A percentile compares a stretch with the other conserved stretches of the same genome.
phyloP scores from a whole-genome alignment of 2,888 invertebrate genomes.

The Noctua comes region DNA sequence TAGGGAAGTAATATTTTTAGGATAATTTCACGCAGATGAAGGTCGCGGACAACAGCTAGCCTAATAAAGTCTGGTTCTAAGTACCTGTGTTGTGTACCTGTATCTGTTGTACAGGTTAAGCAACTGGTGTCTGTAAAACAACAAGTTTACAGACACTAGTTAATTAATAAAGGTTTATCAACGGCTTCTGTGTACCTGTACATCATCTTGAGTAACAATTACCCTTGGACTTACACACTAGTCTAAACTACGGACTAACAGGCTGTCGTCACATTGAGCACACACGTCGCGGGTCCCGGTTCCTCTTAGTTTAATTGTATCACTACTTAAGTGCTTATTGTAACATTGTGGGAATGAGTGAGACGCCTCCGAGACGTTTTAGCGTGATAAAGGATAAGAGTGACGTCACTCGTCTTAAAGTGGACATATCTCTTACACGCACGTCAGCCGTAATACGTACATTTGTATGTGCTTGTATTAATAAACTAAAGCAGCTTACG shows the following conservation, averaged over 20 bases:
- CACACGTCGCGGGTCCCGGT: neutral
- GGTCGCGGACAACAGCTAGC: neutral
- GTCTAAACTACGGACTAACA: neutral
- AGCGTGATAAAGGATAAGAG: neutral
- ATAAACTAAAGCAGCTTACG: neutral
- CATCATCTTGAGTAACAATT: neutral
- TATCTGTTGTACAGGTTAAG: too few relatives aligned
- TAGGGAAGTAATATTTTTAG: neutral
- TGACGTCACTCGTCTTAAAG: slow-evolving; percentile 12
- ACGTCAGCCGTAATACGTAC: neutral
- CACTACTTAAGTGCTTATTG: neutral
- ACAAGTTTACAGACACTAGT: neutral
- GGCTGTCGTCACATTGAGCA: neutral
- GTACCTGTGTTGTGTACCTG: neutral
- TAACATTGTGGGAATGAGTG: neutral
- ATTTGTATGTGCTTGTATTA: neutral
- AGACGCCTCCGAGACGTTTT: neutral
- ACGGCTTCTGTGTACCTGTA: neutral
- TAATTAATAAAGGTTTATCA: neutral
- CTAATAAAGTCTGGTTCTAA: neutral
- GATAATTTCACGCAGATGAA: neutral
- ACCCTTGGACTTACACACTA: neutral
- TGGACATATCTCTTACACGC: neutral
- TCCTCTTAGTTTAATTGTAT: slow-evolving; percentile 1
- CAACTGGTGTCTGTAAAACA: too few relatives aligned